A percentile compares a stretch with the other conserved stretches of the same genome.
phyloP scores from a whole-genome alignment of 1,140 invertebrate species.

The Penaeus chinensis region DNA sequence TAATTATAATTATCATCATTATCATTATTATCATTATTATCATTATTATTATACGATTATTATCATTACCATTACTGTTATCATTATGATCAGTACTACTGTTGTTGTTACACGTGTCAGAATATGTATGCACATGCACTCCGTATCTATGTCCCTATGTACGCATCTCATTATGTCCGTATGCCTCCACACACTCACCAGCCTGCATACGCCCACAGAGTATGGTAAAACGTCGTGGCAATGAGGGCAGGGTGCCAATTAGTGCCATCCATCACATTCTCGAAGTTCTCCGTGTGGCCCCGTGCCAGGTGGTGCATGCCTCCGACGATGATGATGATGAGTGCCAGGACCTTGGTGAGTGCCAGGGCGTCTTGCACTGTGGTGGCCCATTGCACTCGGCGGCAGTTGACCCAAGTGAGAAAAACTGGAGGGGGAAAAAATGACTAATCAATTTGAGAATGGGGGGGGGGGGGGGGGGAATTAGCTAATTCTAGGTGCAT shows the following conservation, averaged over 20 bases:
- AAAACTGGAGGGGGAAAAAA: constrained; percentile 76
- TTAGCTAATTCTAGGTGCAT: too few species aligned
- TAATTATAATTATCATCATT: too few species aligned
- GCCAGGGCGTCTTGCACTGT: constrained; percentile 88
- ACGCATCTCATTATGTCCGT: too few species aligned
- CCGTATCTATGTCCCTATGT: too few species aligned
- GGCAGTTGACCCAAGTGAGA: constrained; percentile 94
- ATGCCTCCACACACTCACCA: constrained; percentile 66
- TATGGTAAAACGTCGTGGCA: constrained; percentile 76
- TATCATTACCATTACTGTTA: too few species aligned
- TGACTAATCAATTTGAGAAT: not conserved
- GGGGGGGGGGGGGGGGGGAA: too few species aligned
- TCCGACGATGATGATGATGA: constrained; percentile 87
- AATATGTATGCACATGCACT: too few species aligned
- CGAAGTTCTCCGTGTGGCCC: constrained; percentile 72
- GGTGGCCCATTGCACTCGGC: constrained; percentile 94
- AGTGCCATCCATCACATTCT: constrained; percentile 30
- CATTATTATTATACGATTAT: too few species aligned
- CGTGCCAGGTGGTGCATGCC: constrained; percentile 76
- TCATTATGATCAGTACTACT: too few species aligned
- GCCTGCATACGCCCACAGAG: constrained; percentile 72
- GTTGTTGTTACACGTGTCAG: too few species aligned
- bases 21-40: too few species aligned
- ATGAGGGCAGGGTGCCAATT: constrained; percentile 68
- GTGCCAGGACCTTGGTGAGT: constrained; percentile 83